Evolutionary conservation across 2,797 vertebrate genomes (phyloP).

Genomic region (Syndactyla subalaris): DNA sequence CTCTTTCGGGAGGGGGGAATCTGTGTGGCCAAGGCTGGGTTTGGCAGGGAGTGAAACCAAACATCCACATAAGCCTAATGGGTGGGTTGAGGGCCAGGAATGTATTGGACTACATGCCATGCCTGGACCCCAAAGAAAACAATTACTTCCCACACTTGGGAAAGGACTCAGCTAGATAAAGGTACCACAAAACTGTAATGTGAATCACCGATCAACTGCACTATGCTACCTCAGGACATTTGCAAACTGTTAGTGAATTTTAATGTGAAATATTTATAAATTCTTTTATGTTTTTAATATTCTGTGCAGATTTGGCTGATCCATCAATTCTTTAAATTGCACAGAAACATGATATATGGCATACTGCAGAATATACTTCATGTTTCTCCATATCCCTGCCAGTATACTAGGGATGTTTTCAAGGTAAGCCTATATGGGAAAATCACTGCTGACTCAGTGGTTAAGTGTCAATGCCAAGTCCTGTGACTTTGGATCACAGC

Average conservation of each 20-base stretch:
- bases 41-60: too few species aligned
- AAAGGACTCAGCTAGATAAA: not conserved
- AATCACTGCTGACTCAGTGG: conserved; percentile 1
- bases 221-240: not conserved
- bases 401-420: not conserved
- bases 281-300: not conserved
- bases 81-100: not conserved
- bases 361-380: not conserved
- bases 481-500: not conserved
- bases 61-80: not conserved
- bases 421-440: not conserved
- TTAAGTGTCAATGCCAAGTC: not conserved
- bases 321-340: not conserved
- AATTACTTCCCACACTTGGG: not conserved
- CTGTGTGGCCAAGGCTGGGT: too few species aligned
- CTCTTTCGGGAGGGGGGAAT: too few species aligned
- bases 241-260: not conserved
- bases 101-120: fast-evolving
- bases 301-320: not conserved
- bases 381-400: not conserved
- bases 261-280: not conserved
- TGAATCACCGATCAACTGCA: not conserved
- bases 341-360: not conserved
- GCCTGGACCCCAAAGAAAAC: not conserved
- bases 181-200: not conserved